Evolutionary conservation across 1,140 invertebrate genomes (phyloP), one percentile per base, ranked within the genome.

Genomic region (Lerema accius): DNA sequence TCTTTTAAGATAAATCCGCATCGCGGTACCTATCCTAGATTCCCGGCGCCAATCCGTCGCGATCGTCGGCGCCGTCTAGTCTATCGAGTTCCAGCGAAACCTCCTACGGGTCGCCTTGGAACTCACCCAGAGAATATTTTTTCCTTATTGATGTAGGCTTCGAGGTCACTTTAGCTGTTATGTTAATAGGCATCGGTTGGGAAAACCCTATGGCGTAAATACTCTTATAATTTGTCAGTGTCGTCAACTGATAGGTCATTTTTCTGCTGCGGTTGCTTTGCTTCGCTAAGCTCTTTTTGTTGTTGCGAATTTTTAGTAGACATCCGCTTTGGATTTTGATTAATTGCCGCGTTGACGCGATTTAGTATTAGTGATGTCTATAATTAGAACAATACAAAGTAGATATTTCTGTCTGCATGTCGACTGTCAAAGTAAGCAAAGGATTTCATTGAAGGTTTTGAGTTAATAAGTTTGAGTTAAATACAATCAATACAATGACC

Each of bases 91-190:
- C 59, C 64, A 43, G 43, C 51, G 53, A 65, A 70, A 76, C 71
- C 68, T 64, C 65, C 68, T 70, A 40, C 67, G 32, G 71, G 69
- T n/a, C 76, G 71, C 71, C 72, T 88, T 88, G 85, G 85, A 88
- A 80, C 76, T 58, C 64, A 63, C 85, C 85, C 85, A 88, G 85
- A 66, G 73, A 69, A 75, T 73, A 79, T 81, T 88, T 87, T 88
- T 88, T 86, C 74, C 73, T 60, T 77, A 76, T 79, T 71, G 71
- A 86, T 84, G 70, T 81, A 80, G 82, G 82, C 83, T 63, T 83
- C 83, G 85, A 86, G 83, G 83, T 79, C 85, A 77, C 62, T 65
- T 40, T 43, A 60, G 59, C 76, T 71, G 75, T 86, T 86, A 88
- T 86, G 85, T 79, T 88, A 88, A 88, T 88, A 66, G 77, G 56